Conservation (phyloP, 2,888 invertebrate genomes). For the Agrochola lychnidis region DNA sequence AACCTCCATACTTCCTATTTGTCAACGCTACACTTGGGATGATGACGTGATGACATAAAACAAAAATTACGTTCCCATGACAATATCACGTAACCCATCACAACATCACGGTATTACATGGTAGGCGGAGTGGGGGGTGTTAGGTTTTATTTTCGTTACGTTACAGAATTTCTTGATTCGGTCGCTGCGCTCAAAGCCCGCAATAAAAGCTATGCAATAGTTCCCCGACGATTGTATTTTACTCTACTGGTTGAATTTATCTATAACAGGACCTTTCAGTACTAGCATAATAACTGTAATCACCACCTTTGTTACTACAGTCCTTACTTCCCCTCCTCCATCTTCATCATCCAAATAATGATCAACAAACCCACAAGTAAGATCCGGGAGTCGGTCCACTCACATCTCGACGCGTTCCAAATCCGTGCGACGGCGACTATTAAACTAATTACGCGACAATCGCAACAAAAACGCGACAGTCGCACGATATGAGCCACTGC, state of each 20-base stretch:
- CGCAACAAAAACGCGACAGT: slow-evolving; percentile 71
- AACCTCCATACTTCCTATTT: too few species aligned
- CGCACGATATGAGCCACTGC: slow-evolving; percentile 77
- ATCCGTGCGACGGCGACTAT: slow-evolving; percentile 63
- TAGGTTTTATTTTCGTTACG: too few species aligned
- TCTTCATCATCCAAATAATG: slow-evolving; percentile 11
- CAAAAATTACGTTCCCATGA: too few species aligned
- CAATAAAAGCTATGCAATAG: too few species aligned
- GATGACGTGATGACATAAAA: too few species aligned
- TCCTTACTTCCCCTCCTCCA: background rate
- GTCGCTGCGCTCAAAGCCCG: too few species aligned
- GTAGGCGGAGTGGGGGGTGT: too few species aligned
- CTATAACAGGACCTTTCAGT: background rate
- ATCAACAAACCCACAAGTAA: slow-evolving; percentile 34
- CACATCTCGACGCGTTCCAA: slow-evolving; percentile 63
- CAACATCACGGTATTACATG: too few species aligned
- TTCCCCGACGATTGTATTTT: background rate
- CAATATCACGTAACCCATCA: too few species aligned
- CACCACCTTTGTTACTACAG: background rate
- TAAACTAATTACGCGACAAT: slow-evolving; percentile 79
- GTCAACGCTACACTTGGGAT: too few species aligned
- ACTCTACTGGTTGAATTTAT: background rate
- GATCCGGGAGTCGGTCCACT: slow-evolving; percentile 76
- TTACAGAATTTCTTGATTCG: too few species aligned
- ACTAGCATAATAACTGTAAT: background rate